A percentile compares a stretch with the other conserved stretches of the same genome.
Evolutionary conservation across 2,888 invertebrate genomes (phyloP).

Genomic region (Polyploca ridens): DNA sequence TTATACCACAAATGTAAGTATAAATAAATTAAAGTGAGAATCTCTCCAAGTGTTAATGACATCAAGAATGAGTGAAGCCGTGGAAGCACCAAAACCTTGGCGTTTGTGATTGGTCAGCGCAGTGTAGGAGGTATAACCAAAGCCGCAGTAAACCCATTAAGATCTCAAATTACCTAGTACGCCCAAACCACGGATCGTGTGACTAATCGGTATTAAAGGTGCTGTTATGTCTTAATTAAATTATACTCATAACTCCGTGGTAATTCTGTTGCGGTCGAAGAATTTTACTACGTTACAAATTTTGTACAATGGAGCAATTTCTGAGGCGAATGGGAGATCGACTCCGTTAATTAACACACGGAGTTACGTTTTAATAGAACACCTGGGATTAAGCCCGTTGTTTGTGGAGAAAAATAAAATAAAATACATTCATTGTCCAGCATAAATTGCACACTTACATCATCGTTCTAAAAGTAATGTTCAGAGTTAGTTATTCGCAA

Average conservation of each 20-base stretch:
- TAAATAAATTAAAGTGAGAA: conserved; percentile 53
- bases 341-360: conserved; percentile 69
- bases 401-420: conserved; percentile 14
- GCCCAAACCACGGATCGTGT: conserved; percentile 79
- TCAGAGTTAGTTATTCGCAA: not conserved
- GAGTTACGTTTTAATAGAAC: conserved; percentile 51
- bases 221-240: conserved; percentile 83
- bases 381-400: conserved; percentile 38
- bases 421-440: not conserved
- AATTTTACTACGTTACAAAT: conserved; percentile 78
- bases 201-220: conserved; percentile 82
- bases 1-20: conserved; percentile 36
- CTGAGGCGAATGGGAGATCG: conserved; percentile 74
- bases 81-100: conserved; percentile 51
- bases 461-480: not conserved
- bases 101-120: conserved; percentile 68
- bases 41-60: conserved; percentile 67
- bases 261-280: conserved; percentile 69
- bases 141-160: conserved; percentile 76
- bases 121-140: conserved; percentile 71
- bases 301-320: conserved; percentile 74
- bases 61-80: conserved; percentile 71
- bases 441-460: not conserved
- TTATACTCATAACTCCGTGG: conserved; percentile 74
- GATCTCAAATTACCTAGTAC: conserved; percentile 79